Conservation (phyloP, 2,888 invertebrate genomes). For the Dioctria rufipes region DNA sequence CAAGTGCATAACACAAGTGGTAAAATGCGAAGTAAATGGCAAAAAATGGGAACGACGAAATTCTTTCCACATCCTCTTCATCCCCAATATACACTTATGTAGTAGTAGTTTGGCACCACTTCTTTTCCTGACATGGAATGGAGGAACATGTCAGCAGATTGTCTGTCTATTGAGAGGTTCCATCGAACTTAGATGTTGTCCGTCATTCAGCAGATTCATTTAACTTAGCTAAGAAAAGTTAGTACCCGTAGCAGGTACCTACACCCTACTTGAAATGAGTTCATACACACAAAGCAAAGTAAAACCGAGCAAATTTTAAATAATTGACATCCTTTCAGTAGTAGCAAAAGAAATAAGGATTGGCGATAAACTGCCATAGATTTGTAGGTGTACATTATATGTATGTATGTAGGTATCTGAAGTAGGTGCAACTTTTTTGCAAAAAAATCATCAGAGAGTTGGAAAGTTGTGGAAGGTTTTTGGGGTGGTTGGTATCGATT, state of each 20-base stretch:
- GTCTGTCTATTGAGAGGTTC: background rate
- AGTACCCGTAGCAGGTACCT: slow-evolving; percentile 1
- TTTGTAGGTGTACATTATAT: background rate
- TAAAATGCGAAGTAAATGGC: slow-evolving; percentile 10
- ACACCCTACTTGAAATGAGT: background rate
- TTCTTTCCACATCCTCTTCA: background rate
- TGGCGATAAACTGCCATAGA: background rate
- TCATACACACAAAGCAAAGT: background rate
- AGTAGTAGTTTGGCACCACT: background rate
- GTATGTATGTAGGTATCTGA: no score
- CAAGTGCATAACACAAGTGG: slow-evolving; percentile 5
- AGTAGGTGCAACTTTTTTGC: background rate
- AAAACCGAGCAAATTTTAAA: slow-evolving; percentile 10
- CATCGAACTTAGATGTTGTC: background rate
- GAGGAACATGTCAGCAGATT: slow-evolving; percentile 1
- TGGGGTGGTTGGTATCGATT: slow-evolving; percentile 9
- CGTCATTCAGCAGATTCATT: background rate
- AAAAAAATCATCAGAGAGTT: background rate
- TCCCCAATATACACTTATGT: background rate
- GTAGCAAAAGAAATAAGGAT: background rate
- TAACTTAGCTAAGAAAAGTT: slow-evolving; percentile 9
- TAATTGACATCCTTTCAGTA: slow-evolving; percentile 13
- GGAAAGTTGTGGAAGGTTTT: background rate
- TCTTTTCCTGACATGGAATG: background rate
- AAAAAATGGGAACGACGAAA: background rate